These are phyloP conservation scores for Numida meleagris DNA, from an alignment of 2,113 vertebrate species.

Conservation along the genomic window DNA sequence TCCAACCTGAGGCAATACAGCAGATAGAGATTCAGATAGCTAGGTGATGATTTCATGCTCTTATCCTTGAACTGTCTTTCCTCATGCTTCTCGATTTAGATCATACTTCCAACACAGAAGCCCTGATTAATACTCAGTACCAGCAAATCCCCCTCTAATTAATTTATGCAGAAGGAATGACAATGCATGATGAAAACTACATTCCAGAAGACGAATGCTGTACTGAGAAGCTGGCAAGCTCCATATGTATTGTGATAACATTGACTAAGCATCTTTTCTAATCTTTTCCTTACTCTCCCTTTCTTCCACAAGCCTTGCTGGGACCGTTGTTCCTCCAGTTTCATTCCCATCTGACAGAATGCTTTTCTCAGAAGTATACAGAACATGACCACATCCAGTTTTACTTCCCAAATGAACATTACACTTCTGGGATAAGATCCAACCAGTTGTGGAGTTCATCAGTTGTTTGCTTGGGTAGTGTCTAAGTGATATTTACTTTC, in stretches of 20 bases:
- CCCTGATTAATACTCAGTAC: neutral
- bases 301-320: neutral
- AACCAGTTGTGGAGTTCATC: neutral
- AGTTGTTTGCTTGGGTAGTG: neutral
- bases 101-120: neutral
- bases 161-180: constrained; percentile 28
- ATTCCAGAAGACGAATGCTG: constrained; percentile 18
- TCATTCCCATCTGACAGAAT: neutral
- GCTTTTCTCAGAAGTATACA: neutral
- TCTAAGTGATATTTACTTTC: neutral
- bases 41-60: neutral
- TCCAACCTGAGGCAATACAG: neutral
- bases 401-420: neutral
- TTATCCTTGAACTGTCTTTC: constrained; percentile 8
- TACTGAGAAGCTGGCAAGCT: neutral
- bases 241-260: neutral
- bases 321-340: neutral
- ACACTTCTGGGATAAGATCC: neutral
- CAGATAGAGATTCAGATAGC: neutral
- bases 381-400: neutral
- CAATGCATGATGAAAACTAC: neutral
- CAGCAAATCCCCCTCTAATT: constrained; percentile 22
- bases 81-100: constrained; percentile 1
- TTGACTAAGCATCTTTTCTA: neutral
- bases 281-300: neutral